Base-by-base conservation (phyloP, 2,888 invertebrate species). In the Scaptomyza caliginosa region DNA sequence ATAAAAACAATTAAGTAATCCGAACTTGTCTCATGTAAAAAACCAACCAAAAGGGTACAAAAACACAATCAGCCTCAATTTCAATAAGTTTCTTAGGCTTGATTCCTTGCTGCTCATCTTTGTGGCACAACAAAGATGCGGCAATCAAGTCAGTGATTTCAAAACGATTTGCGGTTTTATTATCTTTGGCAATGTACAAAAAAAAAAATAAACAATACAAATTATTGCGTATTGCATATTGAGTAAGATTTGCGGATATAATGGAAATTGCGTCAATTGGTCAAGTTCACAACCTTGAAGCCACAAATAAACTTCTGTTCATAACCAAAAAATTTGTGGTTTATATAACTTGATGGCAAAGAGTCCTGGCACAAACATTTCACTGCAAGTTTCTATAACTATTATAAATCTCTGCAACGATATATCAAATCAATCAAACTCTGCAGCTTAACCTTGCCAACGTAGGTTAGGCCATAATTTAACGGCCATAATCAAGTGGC, bases 1-100 rank as follows among this genome's bases (percentile, higher is more conserved):
- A 74, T 80, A 78, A 84, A 84, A 65, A 65, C 80, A 84, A 80
- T 80, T 80, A 84, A 54, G 52, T 60, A 54, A 72, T 80, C 63
- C 64, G 52, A 82, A 79, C 36, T 62, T 56, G 66, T 59, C 30
- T 42, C 42, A 38, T 34, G 66, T 66, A 48, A 49, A 4, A n/a
- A n/a, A n/a, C n/a, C n/a, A n/a, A n/a, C n/a, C 8, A 49, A 40
- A 17, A 7, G 6, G 21, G 6, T 6, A 56, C 28, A 49, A n/a
- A 40, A 19, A 24, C 39, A 32, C 10, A 0, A 7, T n/a, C 17
- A 10, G 16, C 21, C 19, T 42, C 16, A 11, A 38, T 32, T 45
- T 58, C 45, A 51, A 64, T 54, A 63, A 16, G 34, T 55, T 36
- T 51, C 50, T 65, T 51, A 52, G 52, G 51, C 32, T 46, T 32